Evolutionary conservation across 2,888 invertebrate genomes (phyloP).

Genomic region (Parasteatoda lunata): DNA sequence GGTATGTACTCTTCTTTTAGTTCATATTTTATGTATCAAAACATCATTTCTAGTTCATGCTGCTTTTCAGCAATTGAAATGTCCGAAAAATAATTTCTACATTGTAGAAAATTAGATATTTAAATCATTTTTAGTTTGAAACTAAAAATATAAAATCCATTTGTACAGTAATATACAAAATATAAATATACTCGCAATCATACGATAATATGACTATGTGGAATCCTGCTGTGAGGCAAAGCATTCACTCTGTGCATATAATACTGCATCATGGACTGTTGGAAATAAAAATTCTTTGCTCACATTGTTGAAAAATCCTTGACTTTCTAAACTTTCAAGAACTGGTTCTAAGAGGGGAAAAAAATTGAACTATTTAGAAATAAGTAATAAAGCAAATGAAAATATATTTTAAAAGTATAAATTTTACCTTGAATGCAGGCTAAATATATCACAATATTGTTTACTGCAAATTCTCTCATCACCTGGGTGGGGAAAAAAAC

Average conservation of each 20-base stretch:
- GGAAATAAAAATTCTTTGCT: constrained; percentile 64
- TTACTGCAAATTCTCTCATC: constrained; percentile 64
- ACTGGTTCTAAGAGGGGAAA: constrained; percentile 52
- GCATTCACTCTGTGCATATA: constrained; percentile 60
- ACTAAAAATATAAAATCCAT: constrained; percentile 3
- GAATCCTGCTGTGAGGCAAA: constrained; percentile 44
- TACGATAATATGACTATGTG: background rate
- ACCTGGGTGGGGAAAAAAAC: constrained; percentile 28
- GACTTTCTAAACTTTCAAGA: constrained; percentile 56
- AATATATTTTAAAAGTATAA: background rate
- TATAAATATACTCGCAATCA: background rate
- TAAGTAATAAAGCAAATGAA: background rate
- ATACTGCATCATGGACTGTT: constrained; percentile 68
- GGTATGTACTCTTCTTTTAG: too few relatives aligned
- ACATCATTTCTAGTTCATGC: too few relatives aligned
- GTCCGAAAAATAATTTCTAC: background rate
- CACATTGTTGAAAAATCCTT: constrained; percentile 60
- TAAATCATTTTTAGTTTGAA: background rate
- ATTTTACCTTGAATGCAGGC: constrained; percentile 64
- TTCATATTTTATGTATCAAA: too few relatives aligned
- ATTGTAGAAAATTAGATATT: constrained; percentile 1
- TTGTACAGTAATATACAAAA: constrained; percentile 19
- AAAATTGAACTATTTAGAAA: background rate
- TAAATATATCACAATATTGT: constrained; percentile 60
- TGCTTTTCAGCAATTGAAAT: too few relatives aligned